Evolutionary conservation across 2,113 vertebrate species (phyloP).

Genomic region (Trinectes maculatus): DNA sequence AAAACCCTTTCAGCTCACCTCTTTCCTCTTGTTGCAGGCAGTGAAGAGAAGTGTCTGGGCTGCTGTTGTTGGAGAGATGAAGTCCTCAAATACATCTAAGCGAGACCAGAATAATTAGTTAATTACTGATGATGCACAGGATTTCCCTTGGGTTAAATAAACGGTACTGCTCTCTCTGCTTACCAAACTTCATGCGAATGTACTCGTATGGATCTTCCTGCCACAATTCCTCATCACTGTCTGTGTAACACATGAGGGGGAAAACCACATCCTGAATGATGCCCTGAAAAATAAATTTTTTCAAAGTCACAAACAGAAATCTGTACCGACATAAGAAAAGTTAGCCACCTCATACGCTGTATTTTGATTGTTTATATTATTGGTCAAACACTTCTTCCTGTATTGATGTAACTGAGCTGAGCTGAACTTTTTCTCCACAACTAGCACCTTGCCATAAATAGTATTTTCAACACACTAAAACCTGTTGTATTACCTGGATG

Average conservation of each 20-base stretch:
- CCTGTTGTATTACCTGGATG: slow-evolving; percentile 87
- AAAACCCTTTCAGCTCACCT: slow-evolving; percentile 79
- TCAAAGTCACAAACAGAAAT: neutral
- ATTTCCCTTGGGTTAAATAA: slow-evolving; percentile 1
- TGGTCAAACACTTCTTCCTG: too few species aligned
- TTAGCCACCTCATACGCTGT: too few species aligned
- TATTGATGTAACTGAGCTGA: neutral
- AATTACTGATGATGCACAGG: neutral
- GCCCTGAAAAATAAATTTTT: slow-evolving; percentile 70
- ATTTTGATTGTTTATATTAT: too few species aligned
- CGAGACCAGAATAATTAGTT: slow-evolving; percentile 9
- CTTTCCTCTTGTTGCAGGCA: slow-evolving; percentile 98
- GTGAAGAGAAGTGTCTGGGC: slow-evolving; percentile 98
- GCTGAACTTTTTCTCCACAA: neutral
- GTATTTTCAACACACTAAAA: neutral
- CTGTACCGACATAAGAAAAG: neutral
- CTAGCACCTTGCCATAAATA: neutral
- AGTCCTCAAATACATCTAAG: slow-evolving; percentile 98
- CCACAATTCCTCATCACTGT: slow-evolving; percentile 98
- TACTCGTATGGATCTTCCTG: slow-evolving; percentile 99
- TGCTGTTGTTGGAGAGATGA: slow-evolving; percentile 97
- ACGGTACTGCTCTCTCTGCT: neutral
- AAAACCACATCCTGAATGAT: slow-evolving; percentile 86
- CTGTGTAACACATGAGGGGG: slow-evolving; percentile 98
- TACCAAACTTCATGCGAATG: slow-evolving; percentile 99